Base-by-base conservation (phyloP, 1,140 invertebrate species). In the Trinorchestia longiramus region DNA sequence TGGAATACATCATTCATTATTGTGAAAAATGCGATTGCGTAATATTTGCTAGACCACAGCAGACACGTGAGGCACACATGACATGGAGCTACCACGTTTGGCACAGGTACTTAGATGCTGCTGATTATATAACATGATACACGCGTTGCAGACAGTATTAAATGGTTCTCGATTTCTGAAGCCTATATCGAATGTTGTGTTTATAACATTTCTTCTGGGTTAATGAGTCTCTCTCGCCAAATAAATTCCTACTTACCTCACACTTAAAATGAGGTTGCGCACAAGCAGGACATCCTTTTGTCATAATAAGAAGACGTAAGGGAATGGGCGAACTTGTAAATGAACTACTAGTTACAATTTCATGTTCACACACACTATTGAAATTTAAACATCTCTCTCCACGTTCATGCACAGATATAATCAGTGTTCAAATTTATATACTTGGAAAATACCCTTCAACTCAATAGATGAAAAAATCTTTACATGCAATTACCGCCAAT, bases 71-170 rank as follows among this genome's bases (percentile, higher is more conserved):
- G 88, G 88, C 88, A 90, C 43, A 90, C 43, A 90, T 11, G 88
- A 90, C 36, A 41, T 36, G 40, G 8, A 87, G 41, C 28, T 90
- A 90, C n/a, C n/a, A 90, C 88, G 43, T 90, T 90, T 90, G 88
- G 88, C 88, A 90, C 88, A 90, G 88, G 88, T 42, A 90, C 88
- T 28, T 90, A 90, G 88, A 90, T 41, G 41, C 88, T 90, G 88
- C 88, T 95, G 95, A 77, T 44, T 77, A 95, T 95, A 57, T 45
- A 42, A 57, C 95, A 95, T 36, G 11, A 6, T 3, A 95, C n/a
- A 45, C 28, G 6, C 43, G 15, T 77, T 36, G 62, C 62, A 11
- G 62, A 77, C 62, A 19, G 15, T 77, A 77, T 36, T 77, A 15
- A 77, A 36, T 53, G 47, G 47, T 11, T 53, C 47, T 19, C 19